Conservation (phyloP, 2,888 invertebrate species). For the Matsumyia berberina region DNA sequence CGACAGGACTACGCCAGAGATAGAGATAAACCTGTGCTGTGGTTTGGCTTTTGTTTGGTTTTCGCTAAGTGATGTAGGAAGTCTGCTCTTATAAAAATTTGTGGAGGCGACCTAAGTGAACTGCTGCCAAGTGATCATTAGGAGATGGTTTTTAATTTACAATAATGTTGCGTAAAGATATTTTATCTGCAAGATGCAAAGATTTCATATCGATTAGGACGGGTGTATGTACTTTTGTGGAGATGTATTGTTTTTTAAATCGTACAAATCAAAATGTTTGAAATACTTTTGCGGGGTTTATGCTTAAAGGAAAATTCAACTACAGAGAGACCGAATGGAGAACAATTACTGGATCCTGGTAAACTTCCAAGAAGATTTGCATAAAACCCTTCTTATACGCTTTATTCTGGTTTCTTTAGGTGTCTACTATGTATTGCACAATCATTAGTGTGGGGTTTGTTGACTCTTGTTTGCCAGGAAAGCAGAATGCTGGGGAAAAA, state of each 20-base stretch:
- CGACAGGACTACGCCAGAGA: slow-evolving; percentile 69
- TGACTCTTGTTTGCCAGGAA: too few species aligned
- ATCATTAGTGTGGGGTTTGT: too few species aligned
- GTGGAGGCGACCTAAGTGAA: slow-evolving; percentile 14
- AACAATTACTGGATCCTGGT: too few species aligned
- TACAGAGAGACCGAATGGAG: too few species aligned
- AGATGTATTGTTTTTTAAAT: slow-evolving; percentile 57
- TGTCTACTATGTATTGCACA: too few species aligned
- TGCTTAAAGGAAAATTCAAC: neutral
- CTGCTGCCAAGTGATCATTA: slow-evolving; percentile 61
- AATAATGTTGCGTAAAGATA: slow-evolving; percentile 58
- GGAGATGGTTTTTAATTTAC: slow-evolving; percentile 63
- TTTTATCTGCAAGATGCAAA: slow-evolving; percentile 32
- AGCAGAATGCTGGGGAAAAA: too few species aligned
- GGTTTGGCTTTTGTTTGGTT: slow-evolving; percentile 62
- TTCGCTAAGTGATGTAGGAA: slow-evolving; percentile 49
- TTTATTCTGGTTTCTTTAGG: too few species aligned
- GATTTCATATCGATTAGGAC: slow-evolving; percentile 62
- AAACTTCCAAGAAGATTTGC: too few species aligned
- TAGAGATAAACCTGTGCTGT: slow-evolving; percentile 66
- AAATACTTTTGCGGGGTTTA: slow-evolving; percentile 23
- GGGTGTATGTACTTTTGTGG: slow-evolving; percentile 25
- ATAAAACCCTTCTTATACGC: too few species aligned
- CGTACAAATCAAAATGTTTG: slow-evolving; percentile 63
- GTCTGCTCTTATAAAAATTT: slow-evolving; percentile 45